phyloP scores from a whole-genome alignment of 2,113 vertebrate genomes.

The Ancistrus triradiatus region DNA sequence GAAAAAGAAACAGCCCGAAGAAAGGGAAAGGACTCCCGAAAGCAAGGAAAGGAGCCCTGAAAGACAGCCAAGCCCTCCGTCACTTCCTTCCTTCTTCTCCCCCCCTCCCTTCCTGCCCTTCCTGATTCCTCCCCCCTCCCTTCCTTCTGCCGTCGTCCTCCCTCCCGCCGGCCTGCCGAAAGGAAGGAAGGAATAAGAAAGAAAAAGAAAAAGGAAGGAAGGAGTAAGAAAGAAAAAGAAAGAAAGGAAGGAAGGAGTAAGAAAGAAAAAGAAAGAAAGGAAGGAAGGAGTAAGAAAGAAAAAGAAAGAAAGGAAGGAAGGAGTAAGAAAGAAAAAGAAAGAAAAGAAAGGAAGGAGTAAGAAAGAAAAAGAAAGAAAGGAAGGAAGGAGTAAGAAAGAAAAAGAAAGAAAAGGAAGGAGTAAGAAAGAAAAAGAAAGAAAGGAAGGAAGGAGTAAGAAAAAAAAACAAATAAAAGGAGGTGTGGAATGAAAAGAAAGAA shows the following conservation, averaged over 20 bases:
- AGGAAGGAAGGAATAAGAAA: no score
- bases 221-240: not conserved
- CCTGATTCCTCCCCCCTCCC: no score
- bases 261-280: not conserved
- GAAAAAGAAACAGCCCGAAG: no score
- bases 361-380: not conserved
- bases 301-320: not conserved
- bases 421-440: not conserved
- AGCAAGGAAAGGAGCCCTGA: no score
- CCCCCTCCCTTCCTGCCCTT: no score
- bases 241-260: not conserved
- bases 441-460: not conserved
- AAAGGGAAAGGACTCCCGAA: no score
- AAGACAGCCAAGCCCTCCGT: no score
- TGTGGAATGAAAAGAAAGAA: not conserved
- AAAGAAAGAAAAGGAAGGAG: not conserved
- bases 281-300: not conserved
- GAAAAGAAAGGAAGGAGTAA: not conserved
- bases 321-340: not conserved
- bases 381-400: not conserved
- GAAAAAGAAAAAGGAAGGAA: no score
- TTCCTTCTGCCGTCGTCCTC: no score
- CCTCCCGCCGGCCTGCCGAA: no score
- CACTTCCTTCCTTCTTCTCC: no score
- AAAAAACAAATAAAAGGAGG: not conserved